Base-by-base conservation (phyloP, 2,888 invertebrate genomes). In the Crematogaster levior region DNA sequence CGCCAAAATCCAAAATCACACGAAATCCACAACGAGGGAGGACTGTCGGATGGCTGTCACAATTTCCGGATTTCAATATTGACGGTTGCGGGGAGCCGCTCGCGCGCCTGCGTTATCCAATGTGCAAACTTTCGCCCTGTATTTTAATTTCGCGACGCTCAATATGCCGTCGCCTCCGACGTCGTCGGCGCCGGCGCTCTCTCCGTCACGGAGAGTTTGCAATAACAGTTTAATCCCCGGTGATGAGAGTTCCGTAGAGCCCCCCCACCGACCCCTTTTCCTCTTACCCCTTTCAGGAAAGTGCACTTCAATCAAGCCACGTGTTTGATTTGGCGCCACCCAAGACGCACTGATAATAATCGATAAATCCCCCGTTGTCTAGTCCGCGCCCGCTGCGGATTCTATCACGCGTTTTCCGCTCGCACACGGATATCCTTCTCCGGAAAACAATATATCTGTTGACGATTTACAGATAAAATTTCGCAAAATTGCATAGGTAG, bases 211-310 rank as follows among this genome's bases (percentile, higher is more conserved):
- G 87, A 89, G 91, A 90, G 90, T 92, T 91, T 90, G 92, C 92
- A 93, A 93, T 93, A 93, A 93, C 92, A 92, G 91, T 93, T 93
- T 93, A 93, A 93, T 93, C 93, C 93, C 86, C 87, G 84, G 90
- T 93, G 93, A 93, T 93, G 93, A 93, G 91, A 92, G 91, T 87
- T 89, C 77, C 79, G 70, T 43, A 88, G 85, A 86, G 82, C 84
- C 88, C 85, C 88, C 88, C 89, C 89, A 87, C 88, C 80, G 84
- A 79, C 53, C 84, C 70, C 85, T 82, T 73, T 81, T 72, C 83
- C 86, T 82, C 83, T 89, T 82, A 88, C 89, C 89, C 88, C 88
- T 88, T 89, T 86, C 86, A 60, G 83, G 73, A 74, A 84, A 88
- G 87, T 88, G 85, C 88, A 88, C 90, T 91, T 90, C 88, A 91